Evolutionary conservation across 2,888 invertebrate genomes (phyloP), one percentile per base, ranked within the genome.

Genomic region (Spodoptera picta): DNA sequence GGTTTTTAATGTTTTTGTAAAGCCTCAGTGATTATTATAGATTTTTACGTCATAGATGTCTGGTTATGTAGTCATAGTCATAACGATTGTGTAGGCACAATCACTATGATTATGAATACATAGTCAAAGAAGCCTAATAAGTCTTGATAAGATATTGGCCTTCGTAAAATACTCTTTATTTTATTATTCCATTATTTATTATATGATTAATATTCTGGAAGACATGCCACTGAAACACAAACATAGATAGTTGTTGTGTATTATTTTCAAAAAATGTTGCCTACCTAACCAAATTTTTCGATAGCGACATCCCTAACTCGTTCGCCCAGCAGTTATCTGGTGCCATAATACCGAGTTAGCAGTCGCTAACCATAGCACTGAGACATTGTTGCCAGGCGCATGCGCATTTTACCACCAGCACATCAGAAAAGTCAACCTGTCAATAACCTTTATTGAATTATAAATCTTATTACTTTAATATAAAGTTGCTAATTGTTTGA

Each of bases 281-380:
- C 19, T 19, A 19, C 19, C 19, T 19, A 19, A 19, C 14, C 1
- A 27, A 27, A 27, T 27, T 6, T 47, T 11, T 47, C 10, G 4
- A 46, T 2, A 46, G 1, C 0, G 59, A 1, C 68, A 76, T 44
- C 77, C 76, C 76, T 72, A 60, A 6, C 2, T 1, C 3, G 24
- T 31, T 43, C 53, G 59, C 54, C 67, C 57, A n/a, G 59, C 58
- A 55, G 65, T 69, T 60, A 60, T 69, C 49, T 65, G 64, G 65
- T 64, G 61, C 65, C 67, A 73, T 77, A 75, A 73, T 69, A 61
- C 55, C 51, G 55, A 57, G 67, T 63, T 57, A 75, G 71, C 55
- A 65, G 58, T 69, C 59, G 54, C 66, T 67, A 73, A 67, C 53
- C 63, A 69, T 54, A 58, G 57, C 53, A 54, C 47, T 58, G 53